These are phyloP conservation scores for Amphiprion percula DNA, from an alignment of 2,113 vertebrate species.

Conservation along the genomic window DNA sequence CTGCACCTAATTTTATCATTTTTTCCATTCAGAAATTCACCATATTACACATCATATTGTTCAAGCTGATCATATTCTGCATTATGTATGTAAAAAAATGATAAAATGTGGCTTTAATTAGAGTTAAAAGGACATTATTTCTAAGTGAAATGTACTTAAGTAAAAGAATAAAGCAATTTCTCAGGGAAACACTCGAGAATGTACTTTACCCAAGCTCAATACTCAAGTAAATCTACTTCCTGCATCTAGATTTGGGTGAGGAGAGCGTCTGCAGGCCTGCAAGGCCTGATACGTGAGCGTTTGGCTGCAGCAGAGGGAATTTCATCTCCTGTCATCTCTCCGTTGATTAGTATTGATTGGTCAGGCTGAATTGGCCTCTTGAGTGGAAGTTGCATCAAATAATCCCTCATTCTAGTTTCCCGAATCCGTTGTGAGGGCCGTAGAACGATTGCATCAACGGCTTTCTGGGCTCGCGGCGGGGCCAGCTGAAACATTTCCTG, in stretches of 20 bases:
- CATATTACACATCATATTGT: neutral
- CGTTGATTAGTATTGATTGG: constrained; percentile 88
- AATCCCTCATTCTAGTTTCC: constrained; percentile 82
- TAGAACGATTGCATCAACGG: constrained; percentile 76
- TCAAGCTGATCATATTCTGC: neutral
- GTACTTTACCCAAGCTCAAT: neutral
- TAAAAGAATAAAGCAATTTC: too few relatives aligned
- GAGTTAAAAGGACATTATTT: neutral
- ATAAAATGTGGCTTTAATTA: neutral
- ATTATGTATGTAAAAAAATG: neutral
- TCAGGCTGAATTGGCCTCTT: constrained; percentile 83
- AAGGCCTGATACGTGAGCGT: constrained; percentile 45
- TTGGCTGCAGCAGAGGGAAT: constrained; percentile 71
- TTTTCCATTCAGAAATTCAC: neutral
- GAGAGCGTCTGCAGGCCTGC: neutral
- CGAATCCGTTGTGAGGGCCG: constrained; percentile 72
- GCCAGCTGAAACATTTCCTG: constrained; percentile 72
- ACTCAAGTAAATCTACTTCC: neutral
- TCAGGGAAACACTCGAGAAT: neutral
- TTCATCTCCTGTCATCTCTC: constrained; percentile 79
- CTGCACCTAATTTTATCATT: neutral
- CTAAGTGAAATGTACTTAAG: neutral
- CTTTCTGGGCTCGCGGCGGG: constrained; percentile 47
- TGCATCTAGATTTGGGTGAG: constrained; percentile 5
- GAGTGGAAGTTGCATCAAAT: constrained; percentile 86